These are phyloP conservation scores for Drosophila melanosoma DNA, from an alignment of 2,888 invertebrate genomes.

Conservation along the genomic window DNA sequence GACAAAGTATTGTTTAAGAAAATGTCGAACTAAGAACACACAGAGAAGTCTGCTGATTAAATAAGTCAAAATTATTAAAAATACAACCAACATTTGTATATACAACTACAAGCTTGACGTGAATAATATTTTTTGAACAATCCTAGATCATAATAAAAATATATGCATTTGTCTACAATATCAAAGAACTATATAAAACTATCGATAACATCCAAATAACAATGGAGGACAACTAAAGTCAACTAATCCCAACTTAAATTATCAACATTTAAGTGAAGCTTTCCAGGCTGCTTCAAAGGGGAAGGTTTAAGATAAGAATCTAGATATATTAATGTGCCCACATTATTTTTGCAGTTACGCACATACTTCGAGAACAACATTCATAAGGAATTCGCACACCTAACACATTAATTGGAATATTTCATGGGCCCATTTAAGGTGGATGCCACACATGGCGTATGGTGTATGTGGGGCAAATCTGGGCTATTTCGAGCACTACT, in stretches of 20 bases:
- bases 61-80: no score
- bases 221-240: background rate
- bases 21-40: background rate
- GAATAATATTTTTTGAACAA: no score
- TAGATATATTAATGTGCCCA: background rate
- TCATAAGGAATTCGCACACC: background rate
- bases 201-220: background rate
- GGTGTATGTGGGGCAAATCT: slow-evolving; percentile 2
- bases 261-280: background rate
- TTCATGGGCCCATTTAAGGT: background rate
- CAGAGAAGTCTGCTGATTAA: background rate
- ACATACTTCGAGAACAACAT: background rate
- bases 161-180: no score
- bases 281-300: no score
- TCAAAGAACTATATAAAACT: no score
- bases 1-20: no score
- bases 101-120: no score
- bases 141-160: no score
- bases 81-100: background rate
- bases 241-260: background rate
- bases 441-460: background rate
- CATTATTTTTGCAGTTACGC: background rate
- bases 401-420: background rate
- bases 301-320: background rate
- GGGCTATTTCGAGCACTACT: slow-evolving; percentile 24